Base-by-base conservation (phyloP, 2,888 invertebrate genomes). In the Cabera pusaria region DNA sequence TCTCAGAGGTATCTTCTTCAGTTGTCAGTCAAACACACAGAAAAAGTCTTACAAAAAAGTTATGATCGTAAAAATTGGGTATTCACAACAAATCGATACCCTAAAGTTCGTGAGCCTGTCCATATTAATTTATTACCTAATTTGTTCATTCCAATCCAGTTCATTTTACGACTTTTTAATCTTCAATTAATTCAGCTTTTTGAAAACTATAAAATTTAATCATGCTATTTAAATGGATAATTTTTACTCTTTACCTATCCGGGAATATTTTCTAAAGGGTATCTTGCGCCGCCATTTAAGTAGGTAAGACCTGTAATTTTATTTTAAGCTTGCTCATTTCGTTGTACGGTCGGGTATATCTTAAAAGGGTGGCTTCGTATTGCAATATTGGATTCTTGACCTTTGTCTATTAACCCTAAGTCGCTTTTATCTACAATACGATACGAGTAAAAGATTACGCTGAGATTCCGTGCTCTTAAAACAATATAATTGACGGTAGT, bases 141-240 rank as follows among this genome's bases (percentile, higher is more conserved):
- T 40, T 46, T 53, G 38, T 46, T 42, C 47, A 37, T 42, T 45
- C 41, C 45, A 53, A 46, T 52, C 49, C 49, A 42, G 45, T 51
- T 49, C 31, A 43, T n/a, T 54, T 64, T 62, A 60, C 58, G 49
- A 62, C 43, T 44, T 53, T 64, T 64, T 52, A 62, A 61, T 61
- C 48, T 27, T 42, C 47, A 53, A 65, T 59, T 60, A 54, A 59
- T 64, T 62, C 55, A 55, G 41, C 35, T 56, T 44, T 42, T 38
- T 36, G 39, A 40, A 43, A 34, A 35, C 45, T 33, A 51, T 46
- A 46, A 50, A 50, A 46, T 21, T 44, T 48, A 39, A 49, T 50
- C 43, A 48, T 34, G 42, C 34, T 22, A 44, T 51, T 44, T 44
- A 41, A 31, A 50, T 50, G 45, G 38, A 39, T 50, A 45, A 42